Base-by-base conservation (phyloP, 2,113 vertebrate species). In the Lynx canadensis region DNA sequence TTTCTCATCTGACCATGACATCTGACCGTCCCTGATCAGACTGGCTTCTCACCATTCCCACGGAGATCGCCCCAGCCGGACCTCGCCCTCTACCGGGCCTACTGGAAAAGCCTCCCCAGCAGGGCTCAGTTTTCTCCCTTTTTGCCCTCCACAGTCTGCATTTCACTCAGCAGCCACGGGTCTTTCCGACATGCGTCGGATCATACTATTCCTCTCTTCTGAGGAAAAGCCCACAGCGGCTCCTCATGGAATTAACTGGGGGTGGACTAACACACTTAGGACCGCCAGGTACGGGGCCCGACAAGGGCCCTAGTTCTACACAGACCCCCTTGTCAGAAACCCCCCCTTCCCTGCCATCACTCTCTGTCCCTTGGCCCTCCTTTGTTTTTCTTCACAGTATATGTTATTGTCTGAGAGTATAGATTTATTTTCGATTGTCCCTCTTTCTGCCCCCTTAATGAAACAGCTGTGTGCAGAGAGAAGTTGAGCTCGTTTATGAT, bases 321-420 rank as follows among this genome's bases (percentile, higher is more conserved):
- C 27, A 29, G 57, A 10, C 23, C 3, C 3, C 57, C 9, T 18
- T 78, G 1, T 29, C 50, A 25, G 11, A 78, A 73, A 12, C 7
- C 5, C 19, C 66, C 25, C 52, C 60, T 16, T 16, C 50, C 55
- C 33, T 45, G 7, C 80, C 0, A 1, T 27, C 5, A 0, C 50
- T 15, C n/a, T 25, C 11, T 14, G 3, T 36, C 15, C 63, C 36
- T 36, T 29, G 15, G 73, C 31, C 31, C 31, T 29, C 60, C 78
- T 31, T 41, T 66, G 15, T 15, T n/a, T 89, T 36, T n/a, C 76
- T 41, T 41, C 9, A 0, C 18, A 31, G 3, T 13, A 1, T 3
- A 0, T 29, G 0, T 45, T 4, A 3, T 19, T 52, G 5, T 68
- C 41, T 33, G 13, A 9, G 16, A 19, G 2, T 71, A 3, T 6